Conservation (phyloP, 2,888 invertebrate genomes). For the Cryptocephalus primarius region DNA sequence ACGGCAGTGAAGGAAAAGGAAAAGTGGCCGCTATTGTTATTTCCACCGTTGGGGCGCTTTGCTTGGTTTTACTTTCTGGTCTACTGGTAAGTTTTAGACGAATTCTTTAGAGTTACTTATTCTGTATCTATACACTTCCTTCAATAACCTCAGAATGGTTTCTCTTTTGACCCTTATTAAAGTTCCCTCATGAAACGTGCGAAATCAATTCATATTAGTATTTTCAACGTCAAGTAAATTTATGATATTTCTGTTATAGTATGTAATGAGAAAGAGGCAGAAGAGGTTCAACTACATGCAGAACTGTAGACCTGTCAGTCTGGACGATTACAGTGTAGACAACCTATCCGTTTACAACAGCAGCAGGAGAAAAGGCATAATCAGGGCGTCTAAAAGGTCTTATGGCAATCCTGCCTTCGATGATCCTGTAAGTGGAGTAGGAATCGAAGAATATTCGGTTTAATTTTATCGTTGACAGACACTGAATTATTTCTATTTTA, state of each 20-base stretch:
- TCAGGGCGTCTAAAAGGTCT: conserved; percentile 69
- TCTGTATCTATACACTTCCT: no score
- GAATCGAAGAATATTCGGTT: not conserved
- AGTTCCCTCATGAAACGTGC: no score
- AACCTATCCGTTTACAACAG: conserved; percentile 74
- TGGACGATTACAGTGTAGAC: conserved; percentile 84
- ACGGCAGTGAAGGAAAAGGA: conserved; percentile 42
- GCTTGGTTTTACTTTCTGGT: conserved; percentile 64
- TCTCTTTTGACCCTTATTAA: conserved; percentile 1
- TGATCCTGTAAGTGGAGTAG: conserved; percentile 56
- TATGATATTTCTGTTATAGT: conserved; percentile 38
- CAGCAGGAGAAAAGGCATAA: conserved; percentile 62
- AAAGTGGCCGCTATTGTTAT: conserved; percentile 74
- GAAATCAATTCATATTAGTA: no score
- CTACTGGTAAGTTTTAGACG: conserved; percentile 50
- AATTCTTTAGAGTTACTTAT: no score
- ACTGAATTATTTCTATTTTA: conserved; percentile 23
- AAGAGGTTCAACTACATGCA: conserved; percentile 74
- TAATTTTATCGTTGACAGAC: not conserved
- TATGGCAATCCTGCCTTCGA: conserved; percentile 88
- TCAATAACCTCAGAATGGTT: not conserved
- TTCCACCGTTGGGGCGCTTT: conserved; percentile 68
- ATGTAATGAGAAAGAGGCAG: conserved; percentile 72
- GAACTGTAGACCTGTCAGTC: conserved; percentile 76
- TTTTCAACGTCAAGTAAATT: not conserved